phyloP scores from a whole-genome alignment of 2,113 vertebrate species.

The Octodon degus region DNA sequence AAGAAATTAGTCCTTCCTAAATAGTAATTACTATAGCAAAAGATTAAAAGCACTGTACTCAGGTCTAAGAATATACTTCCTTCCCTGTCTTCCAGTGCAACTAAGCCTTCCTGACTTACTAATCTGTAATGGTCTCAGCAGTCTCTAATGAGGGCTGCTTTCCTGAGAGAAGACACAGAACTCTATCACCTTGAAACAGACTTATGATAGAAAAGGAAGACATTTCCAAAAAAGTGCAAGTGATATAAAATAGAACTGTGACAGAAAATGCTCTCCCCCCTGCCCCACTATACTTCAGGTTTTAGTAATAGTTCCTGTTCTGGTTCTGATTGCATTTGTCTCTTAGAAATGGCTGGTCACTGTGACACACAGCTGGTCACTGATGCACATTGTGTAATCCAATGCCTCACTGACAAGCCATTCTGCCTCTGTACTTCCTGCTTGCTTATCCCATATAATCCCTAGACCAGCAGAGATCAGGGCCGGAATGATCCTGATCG shows the following conservation, averaged over 20 bases:
- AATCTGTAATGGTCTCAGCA: neutral
- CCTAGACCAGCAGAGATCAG: too few species aligned
- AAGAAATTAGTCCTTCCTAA: slow-evolving; percentile 35
- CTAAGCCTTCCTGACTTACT: neutral
- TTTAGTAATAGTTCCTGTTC: too few species aligned
- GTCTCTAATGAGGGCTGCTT: slow-evolving; percentile 40
- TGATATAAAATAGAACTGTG: slow-evolving; percentile 12
- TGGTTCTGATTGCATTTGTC: too few species aligned
- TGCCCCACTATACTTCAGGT: too few species aligned
- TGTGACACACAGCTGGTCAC: too few species aligned
- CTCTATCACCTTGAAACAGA: slow-evolving; percentile 28
- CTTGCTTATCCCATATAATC: too few species aligned
- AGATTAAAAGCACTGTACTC: neutral
- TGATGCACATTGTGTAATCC: too few species aligned
- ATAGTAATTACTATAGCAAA: neutral
- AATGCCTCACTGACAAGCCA: too few species aligned
- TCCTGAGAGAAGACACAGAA: neutral
- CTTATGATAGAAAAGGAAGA: slow-evolving; percentile 30
- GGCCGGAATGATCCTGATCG: too few species aligned
- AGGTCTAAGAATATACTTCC: neutral
- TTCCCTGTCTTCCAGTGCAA: neutral
- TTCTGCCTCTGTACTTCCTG: too few species aligned
- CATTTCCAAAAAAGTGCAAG: neutral
- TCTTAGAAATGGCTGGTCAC: too few species aligned
- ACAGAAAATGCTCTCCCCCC: too few species aligned